Evolutionary conservation across 2,888 invertebrate genomes (phyloP).

Genomic region (Agonopterix heracliana): DNA sequence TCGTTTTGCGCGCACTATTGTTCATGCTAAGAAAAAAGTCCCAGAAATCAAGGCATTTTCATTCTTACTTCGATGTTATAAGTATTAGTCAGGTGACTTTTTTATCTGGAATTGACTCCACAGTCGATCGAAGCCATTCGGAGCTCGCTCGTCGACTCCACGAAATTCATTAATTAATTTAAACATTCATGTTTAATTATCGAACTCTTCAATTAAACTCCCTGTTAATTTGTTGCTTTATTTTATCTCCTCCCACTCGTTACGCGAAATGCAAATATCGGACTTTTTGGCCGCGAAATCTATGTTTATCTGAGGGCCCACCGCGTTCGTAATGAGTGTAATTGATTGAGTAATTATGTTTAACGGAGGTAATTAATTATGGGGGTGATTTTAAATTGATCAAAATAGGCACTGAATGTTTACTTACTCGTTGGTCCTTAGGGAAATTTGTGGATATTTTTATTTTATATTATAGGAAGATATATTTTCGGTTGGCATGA

Average conservation of each 20-base stretch:
- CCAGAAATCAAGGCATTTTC: too few relatives aligned
- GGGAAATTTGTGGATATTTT: too few relatives aligned
- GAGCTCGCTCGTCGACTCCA: conserved; percentile 32
- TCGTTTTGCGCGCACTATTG: conserved; percentile 27
- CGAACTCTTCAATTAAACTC: conserved; percentile 67
- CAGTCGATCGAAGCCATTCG: conserved; percentile 6
- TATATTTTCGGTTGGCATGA: too few relatives aligned
- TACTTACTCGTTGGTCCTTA: neutral
- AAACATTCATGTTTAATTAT: conserved; percentile 73
- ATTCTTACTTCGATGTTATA: too few relatives aligned
- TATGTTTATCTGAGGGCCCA: conserved; percentile 25
- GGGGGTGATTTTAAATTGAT: conserved; percentile 22
- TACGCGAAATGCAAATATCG: conserved; percentile 40
- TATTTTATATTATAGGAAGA: too few relatives aligned
- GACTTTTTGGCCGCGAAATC: conserved; percentile 31
- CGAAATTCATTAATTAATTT: conserved; percentile 69
- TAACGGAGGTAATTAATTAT: conserved; percentile 27
- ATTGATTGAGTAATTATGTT: conserved; percentile 35
- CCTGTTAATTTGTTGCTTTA: conserved; percentile 64
- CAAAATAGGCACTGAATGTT: conserved; percentile 6
- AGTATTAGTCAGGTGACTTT: too few relatives aligned
- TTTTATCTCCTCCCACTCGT: conserved; percentile 43
- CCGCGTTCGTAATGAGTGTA: conserved; percentile 28
- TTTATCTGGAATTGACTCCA: neutral
- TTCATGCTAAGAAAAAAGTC: too few relatives aligned